A percentile compares a stretch with the other conserved stretches of the same genome.
These are phyloP conservation scores for Hippocampus comes DNA, from an alignment of 2,113 vertebrate genomes.

Conservation along the genomic window DNA sequence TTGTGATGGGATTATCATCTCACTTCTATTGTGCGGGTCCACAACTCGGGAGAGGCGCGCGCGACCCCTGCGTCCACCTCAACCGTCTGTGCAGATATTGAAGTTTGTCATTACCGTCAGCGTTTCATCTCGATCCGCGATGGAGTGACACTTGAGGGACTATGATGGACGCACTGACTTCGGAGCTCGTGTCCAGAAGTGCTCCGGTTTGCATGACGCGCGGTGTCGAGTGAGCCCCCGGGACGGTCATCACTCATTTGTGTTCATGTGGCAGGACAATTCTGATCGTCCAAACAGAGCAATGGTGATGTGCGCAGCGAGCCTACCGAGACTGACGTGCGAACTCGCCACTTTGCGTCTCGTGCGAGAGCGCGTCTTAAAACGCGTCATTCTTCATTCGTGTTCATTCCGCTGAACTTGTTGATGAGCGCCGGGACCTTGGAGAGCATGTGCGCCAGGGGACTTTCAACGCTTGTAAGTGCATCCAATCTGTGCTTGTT, in stretches of 20 bases:
- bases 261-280: slow-evolving; percentile 62
- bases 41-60: slow-evolving; percentile 4
- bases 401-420: slow-evolving; percentile 68
- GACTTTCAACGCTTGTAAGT: slow-evolving; percentile 61
- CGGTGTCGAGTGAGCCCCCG: slow-evolving; percentile 60
- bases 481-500: slow-evolving; percentile 19
- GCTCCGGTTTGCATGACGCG: slow-evolving; percentile 29
- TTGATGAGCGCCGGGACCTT: slow-evolving; percentile 61
- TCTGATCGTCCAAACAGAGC: slow-evolving; percentile 25
- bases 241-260: slow-evolving; percentile 65
- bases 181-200: slow-evolving; percentile 42
- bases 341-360: slow-evolving; percentile 55
- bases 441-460: slow-evolving; percentile 16
- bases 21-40: neutral
- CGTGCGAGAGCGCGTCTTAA: slow-evolving; percentile 61
- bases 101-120: neutral
- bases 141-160: slow-evolving; percentile 51
- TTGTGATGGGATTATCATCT: neutral
- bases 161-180: slow-evolving; percentile 65
- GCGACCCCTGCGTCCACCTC: neutral
- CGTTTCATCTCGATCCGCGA: slow-evolving; percentile 34
- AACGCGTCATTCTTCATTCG: slow-evolving; percentile 49
- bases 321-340: slow-evolving; percentile 64
- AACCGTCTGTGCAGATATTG: slow-evolving; percentile 15
- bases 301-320: slow-evolving; percentile 61